These are phyloP conservation scores for Enteromius argenteus DNA, from an alignment of 2,797 vertebrate genomes.

Conservation along the genomic window DNA sequence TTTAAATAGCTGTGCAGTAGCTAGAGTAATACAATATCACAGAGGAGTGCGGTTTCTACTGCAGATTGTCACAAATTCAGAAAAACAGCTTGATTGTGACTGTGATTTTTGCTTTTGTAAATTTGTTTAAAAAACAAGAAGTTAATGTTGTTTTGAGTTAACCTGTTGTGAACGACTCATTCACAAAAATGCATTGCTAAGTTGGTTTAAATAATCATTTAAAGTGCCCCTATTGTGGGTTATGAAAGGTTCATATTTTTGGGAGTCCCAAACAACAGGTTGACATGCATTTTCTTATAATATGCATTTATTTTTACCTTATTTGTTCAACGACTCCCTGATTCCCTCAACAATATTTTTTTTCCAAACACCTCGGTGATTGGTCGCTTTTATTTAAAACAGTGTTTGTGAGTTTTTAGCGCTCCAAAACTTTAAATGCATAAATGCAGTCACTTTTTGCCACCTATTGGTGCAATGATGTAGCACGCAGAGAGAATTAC, in stretches of 20 bases:
- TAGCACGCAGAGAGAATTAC: not conserved
- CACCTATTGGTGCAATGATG: slow-evolving; percentile 6
- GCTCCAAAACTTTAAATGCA: not conserved
- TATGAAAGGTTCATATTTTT: too few relatives aligned
- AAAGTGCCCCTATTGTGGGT: too few relatives aligned
- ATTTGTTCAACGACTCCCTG: too few relatives aligned
- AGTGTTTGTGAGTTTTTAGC: too few relatives aligned
- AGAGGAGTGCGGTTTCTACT: not conserved
- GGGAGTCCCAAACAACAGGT: too few relatives aligned
- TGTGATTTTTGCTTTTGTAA: not conserved
- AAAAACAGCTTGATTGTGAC: not conserved
- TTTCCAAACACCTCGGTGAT: too few relatives aligned
- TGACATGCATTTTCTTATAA: too few relatives aligned
- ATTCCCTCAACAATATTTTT: too few relatives aligned
- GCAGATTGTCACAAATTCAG: not conserved
- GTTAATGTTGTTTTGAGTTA: not conserved
- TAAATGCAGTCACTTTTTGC: not conserved
- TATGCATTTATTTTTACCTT: too few relatives aligned
- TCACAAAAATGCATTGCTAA: not conserved
- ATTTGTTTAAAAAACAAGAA: not conserved
- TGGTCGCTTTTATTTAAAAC: too few relatives aligned
- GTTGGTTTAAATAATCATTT: too few relatives aligned
- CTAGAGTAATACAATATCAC: not conserved
- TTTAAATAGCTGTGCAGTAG: not conserved
- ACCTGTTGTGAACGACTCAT: not conserved